Evolutionary conservation across 2,797 vertebrate species (phyloP), one percentile per base, ranked within the genome.

Genomic region (Ciconia nigra): DNA sequence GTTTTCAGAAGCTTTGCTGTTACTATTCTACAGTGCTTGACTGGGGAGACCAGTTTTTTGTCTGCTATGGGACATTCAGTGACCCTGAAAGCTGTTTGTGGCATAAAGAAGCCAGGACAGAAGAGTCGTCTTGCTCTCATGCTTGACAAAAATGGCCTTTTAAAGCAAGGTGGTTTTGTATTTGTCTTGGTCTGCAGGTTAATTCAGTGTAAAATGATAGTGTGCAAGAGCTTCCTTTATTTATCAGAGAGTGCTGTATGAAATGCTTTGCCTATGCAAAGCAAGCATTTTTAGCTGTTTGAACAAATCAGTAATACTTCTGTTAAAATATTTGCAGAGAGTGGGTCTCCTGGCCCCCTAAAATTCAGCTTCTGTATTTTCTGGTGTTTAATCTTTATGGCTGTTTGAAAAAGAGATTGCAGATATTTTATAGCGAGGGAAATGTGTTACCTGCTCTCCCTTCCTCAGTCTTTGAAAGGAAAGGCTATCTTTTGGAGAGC

Each of bases 71-170:
- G 67, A 63, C 35, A 39, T 31, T 66, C 59, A 31, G 63, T 93
- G 87, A 95, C 77, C 69, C 73, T 70, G 93, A 95, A 97, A 94
- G 90, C 91, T 94, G 54, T 88, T 91, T 72, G 58, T 77, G 41
- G 46, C 61, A 24, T 58, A 37, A 88, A 79, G 69, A 93, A 83
- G 46, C 26, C 62, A 46, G 77, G 58, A 76, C 42, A 91, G 73
- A 29, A 52, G 54, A 49, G 35, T 15, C 29, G 14, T 55, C 80
- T 88, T 88, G 47, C n/a, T 86, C 46, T 91, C n/a, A 79, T 0
- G 10, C 87, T 95, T 96, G 83, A 76, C 47, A 62, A 83, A 91
- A 95, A 42, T 28, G 69, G 33, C 76, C 47, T 82, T 92, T 94
- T 93, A 85, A 91, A 95, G 26, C 12, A 55, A 83, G 74, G 42